Conservation (phyloP, 2,888 invertebrate species). For the Tryphoninae sp. region DNA sequence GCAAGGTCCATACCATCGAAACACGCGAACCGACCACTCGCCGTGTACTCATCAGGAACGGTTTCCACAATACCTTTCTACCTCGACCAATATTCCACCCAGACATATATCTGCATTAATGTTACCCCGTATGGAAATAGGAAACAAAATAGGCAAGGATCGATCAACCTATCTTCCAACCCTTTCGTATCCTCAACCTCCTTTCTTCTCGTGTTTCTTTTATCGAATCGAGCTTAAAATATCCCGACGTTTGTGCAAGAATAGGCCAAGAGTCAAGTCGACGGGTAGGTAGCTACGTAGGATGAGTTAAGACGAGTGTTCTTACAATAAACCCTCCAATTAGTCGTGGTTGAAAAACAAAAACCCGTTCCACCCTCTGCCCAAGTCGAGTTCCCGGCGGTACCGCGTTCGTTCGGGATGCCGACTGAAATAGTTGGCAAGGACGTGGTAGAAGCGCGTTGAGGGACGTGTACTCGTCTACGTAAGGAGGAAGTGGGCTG, state of each 20-base stretch:
- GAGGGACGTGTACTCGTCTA: background rate
- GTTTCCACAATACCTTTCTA: background rate
- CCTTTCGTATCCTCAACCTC: no score
- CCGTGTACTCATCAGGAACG: background rate
- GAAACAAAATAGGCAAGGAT: background rate
- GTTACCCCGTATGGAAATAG: no score
- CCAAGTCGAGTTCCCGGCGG: background rate
- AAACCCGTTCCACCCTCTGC: background rate
- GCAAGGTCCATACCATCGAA: constrained; percentile 6
- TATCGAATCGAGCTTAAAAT: no score
- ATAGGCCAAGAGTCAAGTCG: constrained; percentile 59
- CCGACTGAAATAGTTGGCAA: constrained; percentile 1
- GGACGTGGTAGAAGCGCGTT: background rate
- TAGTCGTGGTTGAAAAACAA: constrained; percentile 53
- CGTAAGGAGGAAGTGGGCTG: background rate
- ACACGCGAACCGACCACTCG: constrained; percentile 7
- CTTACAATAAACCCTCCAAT: constrained; percentile 56
- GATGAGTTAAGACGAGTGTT: constrained; percentile 55
- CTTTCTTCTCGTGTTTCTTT: no score
- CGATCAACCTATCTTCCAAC: background rate
- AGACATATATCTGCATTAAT: no score
- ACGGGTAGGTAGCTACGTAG: constrained; percentile 16
- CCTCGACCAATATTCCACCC: no score
- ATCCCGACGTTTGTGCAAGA: background rate
- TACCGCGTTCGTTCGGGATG: background rate